These are phyloP conservation scores for Homarus americanus DNA, from an alignment of 1,140 invertebrate genomes.

Conservation along the genomic window DNA sequence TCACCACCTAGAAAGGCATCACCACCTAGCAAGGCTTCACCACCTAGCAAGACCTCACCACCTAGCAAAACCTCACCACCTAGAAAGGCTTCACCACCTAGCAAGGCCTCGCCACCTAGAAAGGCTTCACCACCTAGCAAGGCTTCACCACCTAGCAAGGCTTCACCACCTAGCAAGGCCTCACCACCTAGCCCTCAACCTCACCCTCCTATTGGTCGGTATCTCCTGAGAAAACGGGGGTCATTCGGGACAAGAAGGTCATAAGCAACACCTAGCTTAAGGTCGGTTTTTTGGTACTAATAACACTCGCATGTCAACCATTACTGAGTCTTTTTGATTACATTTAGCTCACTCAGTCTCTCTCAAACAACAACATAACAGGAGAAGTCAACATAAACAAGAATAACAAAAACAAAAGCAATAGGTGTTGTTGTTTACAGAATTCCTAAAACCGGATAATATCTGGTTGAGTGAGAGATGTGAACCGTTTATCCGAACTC, in stretches of 20 bases:
- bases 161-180: background rate
- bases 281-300: background rate
- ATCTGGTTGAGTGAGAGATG: background rate
- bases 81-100: background rate
- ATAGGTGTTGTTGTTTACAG: background rate
- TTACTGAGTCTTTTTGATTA: background rate
- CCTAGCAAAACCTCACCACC: background rate
- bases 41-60: background rate
- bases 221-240: constrained; percentile 25
- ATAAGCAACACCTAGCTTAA: constrained; percentile 29
- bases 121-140: background rate
- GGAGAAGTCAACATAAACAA: background rate
- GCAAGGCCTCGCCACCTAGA: background rate
- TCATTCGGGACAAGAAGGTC: constrained; percentile 6
- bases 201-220: background rate
- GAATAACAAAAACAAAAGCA: background rate
- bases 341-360: background rate
- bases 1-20: no score
- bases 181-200: background rate
- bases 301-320: background rate
- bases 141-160: background rate
- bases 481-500: background rate
- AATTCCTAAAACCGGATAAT: background rate
- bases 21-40: no score
- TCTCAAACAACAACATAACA: background rate